Evolutionary conservation across 2,888 invertebrate genomes (phyloP), one percentile per base, ranked within the genome.

Genomic region (Drosophila prolongata): DNA sequence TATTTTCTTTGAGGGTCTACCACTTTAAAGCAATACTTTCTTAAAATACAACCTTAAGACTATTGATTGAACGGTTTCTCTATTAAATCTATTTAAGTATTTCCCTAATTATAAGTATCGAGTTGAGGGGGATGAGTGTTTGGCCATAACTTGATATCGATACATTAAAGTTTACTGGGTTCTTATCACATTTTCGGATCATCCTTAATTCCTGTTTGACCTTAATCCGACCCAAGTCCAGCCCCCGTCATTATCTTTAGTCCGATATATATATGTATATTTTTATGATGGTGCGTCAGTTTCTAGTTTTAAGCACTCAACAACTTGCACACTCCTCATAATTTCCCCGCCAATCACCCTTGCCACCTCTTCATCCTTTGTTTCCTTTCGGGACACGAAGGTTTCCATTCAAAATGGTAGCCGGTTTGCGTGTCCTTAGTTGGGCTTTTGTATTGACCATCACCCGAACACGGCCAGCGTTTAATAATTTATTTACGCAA

Each of bases 401-500:
- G 56, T 24, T 56, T 55, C 35, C 8, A 14, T 67, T 40, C 40
- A 35, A 43, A 60, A 49, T 43, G 61, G 27, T 16, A 13, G 49
- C 43, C 14, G 10, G 59, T 10, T 67, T 47, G 66, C 66, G 69
- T 67, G 66, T 68, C 68, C 56, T 42, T 42, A n/a, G 47, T n/a
- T 43, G 19, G 55, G 42, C 55, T 35, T 13, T 69, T 46, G 46
- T 68, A 58, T 35, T 58, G 52, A 69, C 70, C 66, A 66, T 46
- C 43, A 47, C 13, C 46, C 65, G 64, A 67, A 73, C 81, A 67
- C 43, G 50, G 49, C 68, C 53, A 52, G 44, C 35, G 44, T 68
- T 73, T 70, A 80, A 89, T 85, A 87, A 87, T 83, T 84, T 53
- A 84, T 89, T 85, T 87, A 80, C 85, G 85, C 89, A 87, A 87